Evolutionary conservation across 2,113 vertebrate species (phyloP), one percentile per base, ranked within the genome.

Genomic region (Pachycephala philippinensis): DNA sequence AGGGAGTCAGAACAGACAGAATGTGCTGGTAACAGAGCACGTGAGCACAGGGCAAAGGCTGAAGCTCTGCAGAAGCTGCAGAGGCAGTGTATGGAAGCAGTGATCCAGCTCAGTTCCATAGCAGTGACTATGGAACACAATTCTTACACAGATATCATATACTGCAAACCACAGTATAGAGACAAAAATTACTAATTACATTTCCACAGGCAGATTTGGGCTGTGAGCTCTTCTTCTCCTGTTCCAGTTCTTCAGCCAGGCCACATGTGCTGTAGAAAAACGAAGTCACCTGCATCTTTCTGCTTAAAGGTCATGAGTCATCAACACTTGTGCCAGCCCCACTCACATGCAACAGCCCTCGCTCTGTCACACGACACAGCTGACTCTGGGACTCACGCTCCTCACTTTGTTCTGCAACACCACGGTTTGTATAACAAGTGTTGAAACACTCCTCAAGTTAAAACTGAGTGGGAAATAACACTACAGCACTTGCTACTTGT

Each of bases 181-280:
- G 54, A 74, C 4, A 64, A 78, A 70, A 77, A 64, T 3, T 10
- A 72, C 28, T 86, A 98, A 94, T 98, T 97, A 99, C 99, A 37
- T 98, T 99, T 97, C 99, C 99, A 97, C 99, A 99, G 26, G 99
- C 98, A 3, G 99, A 99, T 94, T 98, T 99, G 52, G 99, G 98
- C 44, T 98, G 97, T 6, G 87, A 64, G 10, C 27, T 95, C 91
- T 94, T 98, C 95, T 96, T 97, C 57, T 98, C 93, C 75, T 98
- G 92, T 31, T 99, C 99, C 91, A 99, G 86, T 91, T 99, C 99
- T 64, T 99, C 99, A 9, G 99, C 99, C 3, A 99, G 98, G 54
- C 99, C 99, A 95, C 99, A 99, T 0, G 99, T 98, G 97, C 99
- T 99, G 17, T 6, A 87, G 35, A 84, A 37, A 84, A 91, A 92